These are phyloP conservation scores for Meandrusa payeni DNA, from an alignment of 2,888 invertebrate species.

Conservation along the genomic window DNA sequence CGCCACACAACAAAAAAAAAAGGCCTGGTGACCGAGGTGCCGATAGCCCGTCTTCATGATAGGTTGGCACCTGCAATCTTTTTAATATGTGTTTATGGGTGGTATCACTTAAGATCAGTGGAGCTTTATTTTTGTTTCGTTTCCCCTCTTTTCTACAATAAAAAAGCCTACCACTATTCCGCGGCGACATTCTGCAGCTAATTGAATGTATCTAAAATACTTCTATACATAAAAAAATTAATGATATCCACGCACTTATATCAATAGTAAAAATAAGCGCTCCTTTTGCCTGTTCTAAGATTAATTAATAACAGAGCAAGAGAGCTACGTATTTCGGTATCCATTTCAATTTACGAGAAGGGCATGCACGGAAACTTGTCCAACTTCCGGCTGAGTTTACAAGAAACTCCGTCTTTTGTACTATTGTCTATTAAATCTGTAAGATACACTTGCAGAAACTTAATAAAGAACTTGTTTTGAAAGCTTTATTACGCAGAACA, in stretches of 20 bases:
- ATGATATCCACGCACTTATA: background rate
- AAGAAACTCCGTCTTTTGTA: conserved; percentile 66
- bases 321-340: conserved; percentile 60
- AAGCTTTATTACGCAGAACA: conserved; percentile 28
- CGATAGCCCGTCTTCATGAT: too few species aligned
- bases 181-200: too few species aligned
- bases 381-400: conserved; percentile 64
- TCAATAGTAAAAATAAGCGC: conserved; percentile 1
- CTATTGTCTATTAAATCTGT: conserved; percentile 74
- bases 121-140: too few species aligned
- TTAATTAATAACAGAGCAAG: conserved; percentile 55
- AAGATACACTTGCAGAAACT: conserved; percentile 38
- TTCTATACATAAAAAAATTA: too few species aligned
- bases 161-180: too few species aligned
- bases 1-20: too few species aligned
- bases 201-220: too few species aligned
- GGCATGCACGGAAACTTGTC: conserved; percentile 65
- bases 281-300: background rate
- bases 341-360: conserved; percentile 74
- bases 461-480: conserved; percentile 30
- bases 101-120: too few species aligned
- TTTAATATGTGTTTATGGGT: too few species aligned
- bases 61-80: too few species aligned
- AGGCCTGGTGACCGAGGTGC: too few species aligned
- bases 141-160: too few species aligned